phyloP scores from a whole-genome alignment of 1,140 invertebrate species.

The Platyscapa corneri region DNA sequence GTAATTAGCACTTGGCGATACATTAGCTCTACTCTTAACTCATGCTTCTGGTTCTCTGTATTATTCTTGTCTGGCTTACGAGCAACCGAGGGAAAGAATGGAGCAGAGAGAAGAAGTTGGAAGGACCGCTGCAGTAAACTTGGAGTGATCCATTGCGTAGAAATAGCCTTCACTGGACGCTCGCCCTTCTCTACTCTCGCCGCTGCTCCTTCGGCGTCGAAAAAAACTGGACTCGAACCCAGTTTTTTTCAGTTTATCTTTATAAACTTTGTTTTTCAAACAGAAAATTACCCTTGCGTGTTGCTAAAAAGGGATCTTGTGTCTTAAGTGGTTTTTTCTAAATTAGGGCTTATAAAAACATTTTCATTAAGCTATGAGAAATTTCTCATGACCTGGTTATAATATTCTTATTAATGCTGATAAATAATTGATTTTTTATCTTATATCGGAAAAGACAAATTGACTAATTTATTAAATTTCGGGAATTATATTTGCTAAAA shows the following conservation, averaged over 20 bases:
- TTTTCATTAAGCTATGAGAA: not conserved
- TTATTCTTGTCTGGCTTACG: conserved; percentile 6
- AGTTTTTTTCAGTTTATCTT: conserved; percentile 25
- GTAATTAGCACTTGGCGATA: conserved; percentile 73
- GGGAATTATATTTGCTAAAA: too few relatives aligned
- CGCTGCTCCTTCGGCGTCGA: not conserved
- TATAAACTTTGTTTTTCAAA: not conserved
- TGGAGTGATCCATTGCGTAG: conserved; percentile 52
- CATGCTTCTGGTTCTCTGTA: conserved; percentile 4
- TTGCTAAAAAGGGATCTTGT: not conserved
- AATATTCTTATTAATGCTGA: not conserved
- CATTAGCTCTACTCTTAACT: conserved; percentile 61
- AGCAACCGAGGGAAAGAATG: not conserved
- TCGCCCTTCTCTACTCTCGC: not conserved
- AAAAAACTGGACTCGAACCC: conserved; percentile 41
- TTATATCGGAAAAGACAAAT: too few relatives aligned
- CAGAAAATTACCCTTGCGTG: not conserved
- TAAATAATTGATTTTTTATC: not conserved
- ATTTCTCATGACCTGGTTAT: not conserved
- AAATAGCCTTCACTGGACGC: conserved; percentile 23
- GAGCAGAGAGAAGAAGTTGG: not conserved
- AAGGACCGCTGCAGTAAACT: conserved; percentile 36
- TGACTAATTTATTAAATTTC: too few relatives aligned
- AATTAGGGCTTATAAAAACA: not conserved
- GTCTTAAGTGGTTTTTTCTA: not conserved